Base-by-base conservation (phyloP, 1,140 invertebrate genomes). In the Cydia fagiglandana region DNA sequence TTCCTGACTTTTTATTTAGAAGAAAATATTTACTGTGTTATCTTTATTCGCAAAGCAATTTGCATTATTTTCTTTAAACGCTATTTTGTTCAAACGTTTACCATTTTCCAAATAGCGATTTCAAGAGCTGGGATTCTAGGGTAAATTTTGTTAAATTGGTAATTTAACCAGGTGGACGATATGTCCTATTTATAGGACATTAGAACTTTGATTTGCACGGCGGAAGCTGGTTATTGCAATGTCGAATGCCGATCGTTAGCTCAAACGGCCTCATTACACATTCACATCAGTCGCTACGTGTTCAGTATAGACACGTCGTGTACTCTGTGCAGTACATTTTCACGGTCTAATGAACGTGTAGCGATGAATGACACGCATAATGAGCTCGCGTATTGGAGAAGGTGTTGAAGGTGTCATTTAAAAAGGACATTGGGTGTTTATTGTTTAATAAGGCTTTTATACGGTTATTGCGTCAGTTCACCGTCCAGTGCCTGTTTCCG, bases 241-340 rank as follows among this genome's bases (percentile, higher is more conserved):
- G 66, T 38, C 66, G 66, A 41, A 70, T 24, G 56, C n/a, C 38
- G 66, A 70, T 70, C 66, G 66, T 68, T 68, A 17, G 34, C 66
- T 70, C 66, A n/a, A 38, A 70, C 66, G 34, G n/a, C 66, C 34
- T 34, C 66, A 17, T 41, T 70, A 70, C n/a, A 68, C 28, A 68
- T 68, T 68, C 13, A 64, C 64, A 64, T 64, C 28, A 20, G 28
- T 10, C 7, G 64, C 20, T 28, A 30, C 64, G 28, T 28, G 64
- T 64, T 28, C 24, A 28, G 9, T 61, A 61, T 61, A n/a, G 17
- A 61, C 56, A 10, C 15, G 56, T 24, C 20, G 20, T 20, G 56
- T 61, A 61, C 20, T 20, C 17, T 24, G 20, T 56, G 5, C 0
- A n/a, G 7, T 24, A 61, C 56, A 24, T 61, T 61, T 24, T 7